Base-by-base conservation (phyloP, 2,888 invertebrate genomes). In the Strigamia maritima region DNA sequence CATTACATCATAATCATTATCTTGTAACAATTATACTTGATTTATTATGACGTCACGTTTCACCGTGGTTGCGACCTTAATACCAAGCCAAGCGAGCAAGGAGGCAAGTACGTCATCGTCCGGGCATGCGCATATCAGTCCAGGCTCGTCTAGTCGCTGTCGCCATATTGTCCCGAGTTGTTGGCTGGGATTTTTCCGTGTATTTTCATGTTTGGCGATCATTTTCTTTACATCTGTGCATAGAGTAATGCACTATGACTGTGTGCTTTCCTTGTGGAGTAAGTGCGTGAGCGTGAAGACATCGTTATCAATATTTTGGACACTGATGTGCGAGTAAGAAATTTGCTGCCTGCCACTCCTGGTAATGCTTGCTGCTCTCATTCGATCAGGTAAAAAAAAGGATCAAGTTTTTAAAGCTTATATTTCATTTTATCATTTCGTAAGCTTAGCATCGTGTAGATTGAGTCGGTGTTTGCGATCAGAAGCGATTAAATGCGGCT, bases 131-230 rank as follows among this genome's bases (percentile, higher is more conserved):
- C 60, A 60, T 10, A 16, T 12, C 22, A 24, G 12, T 65, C 65
- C 26, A 65, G 65, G 65, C 65, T 65, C 65, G 24, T 24, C 26
- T 65, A 65, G 65, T 65, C 65, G 65, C 65, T 65, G 65, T 65
- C 65, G 65, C 65, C 65, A 65, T 65, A 65, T 65, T 65, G 65
- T 65, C 65, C 65, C 65, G 65, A 65, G 65, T 65, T 65, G 65
- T 65, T 65, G 65, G 65, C 65, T 65, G 65, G 65, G 65, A 65
- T 65, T 65, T 65, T 65, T 65, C 24, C 65, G 65, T 65, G 26
- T 26, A 65, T 65, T 65, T 65, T 65, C 65, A 10, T 65, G 65
- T 65, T 60, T 65, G 65, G 65, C 26, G 65, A 65, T 26, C 65
- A 16, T 26, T 65, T 26, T 26, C 65, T 12, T 65, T 10, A 65